A percentile compares a stretch with the other conserved stretches of the same genome.
These are phyloP conservation scores for Orchestes rusci DNA, from an alignment of 2,888 invertebrate species.

Conservation along the genomic window DNA sequence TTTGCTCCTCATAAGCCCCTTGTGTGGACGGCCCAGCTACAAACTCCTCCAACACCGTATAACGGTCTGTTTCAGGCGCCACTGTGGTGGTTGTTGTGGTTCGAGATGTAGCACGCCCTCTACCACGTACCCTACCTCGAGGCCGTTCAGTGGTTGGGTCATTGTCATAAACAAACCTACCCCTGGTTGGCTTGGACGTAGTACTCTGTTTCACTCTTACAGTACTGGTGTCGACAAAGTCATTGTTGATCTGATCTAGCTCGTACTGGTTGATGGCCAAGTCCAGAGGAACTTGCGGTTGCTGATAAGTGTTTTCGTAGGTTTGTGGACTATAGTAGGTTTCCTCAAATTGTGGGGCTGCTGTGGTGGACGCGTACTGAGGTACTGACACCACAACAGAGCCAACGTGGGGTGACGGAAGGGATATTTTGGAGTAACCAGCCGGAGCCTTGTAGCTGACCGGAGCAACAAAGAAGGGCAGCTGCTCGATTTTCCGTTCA, in stretches of 20 bases:
- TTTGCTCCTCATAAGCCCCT: constrained; percentile 5
- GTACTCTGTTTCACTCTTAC: constrained; percentile 25
- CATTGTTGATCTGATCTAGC: constrained; percentile 32
- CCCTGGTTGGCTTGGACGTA: constrained; percentile 25
- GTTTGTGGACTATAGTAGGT: constrained; percentile 3
- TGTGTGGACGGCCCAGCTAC: constrained; percentile 15
- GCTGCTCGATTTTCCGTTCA: constrained; percentile 63
- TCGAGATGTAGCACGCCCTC: constrained; percentile 25
- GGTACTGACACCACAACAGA: constrained; percentile 61
- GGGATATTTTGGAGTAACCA: constrained; percentile 77
- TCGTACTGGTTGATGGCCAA: constrained; percentile 34
- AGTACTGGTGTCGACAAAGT: constrained; percentile 5
- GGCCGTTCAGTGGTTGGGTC: constrained; percentile 22
- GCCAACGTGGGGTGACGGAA: constrained; percentile 81
- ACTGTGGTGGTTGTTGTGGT: constrained; percentile 23
- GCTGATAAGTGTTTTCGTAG: constrained; percentile 2
- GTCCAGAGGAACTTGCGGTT: constrained; percentile 28
- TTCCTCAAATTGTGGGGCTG: not conserved
- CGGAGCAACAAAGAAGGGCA: constrained; percentile 82
- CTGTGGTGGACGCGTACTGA: not conserved
- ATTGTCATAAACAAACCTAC: constrained; percentile 14
- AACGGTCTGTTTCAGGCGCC: constrained; percentile 28
- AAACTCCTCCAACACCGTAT: constrained; percentile 39
- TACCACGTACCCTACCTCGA: constrained; percentile 23
- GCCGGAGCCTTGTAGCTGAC: constrained; percentile 76